Conservation (phyloP, 2,797 vertebrate species). For the Harpagifer antarcticus region DNA sequence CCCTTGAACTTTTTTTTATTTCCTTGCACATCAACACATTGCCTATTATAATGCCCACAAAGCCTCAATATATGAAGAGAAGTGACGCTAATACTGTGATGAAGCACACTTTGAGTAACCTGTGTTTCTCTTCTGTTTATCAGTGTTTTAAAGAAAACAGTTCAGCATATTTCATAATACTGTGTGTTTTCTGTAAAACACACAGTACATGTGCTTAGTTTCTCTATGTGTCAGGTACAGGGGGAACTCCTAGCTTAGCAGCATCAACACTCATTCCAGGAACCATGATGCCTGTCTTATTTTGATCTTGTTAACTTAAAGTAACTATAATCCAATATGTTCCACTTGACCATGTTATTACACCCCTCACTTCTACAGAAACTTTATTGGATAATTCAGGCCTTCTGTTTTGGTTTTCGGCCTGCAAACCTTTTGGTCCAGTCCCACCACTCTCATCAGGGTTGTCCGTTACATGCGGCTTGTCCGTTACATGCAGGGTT, state of each 20-base stretch:
- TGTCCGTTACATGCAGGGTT: too few relatives aligned
- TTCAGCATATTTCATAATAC: neutral
- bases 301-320: neutral
- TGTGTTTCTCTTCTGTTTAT: slow-evolving; percentile 20
- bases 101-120: slow-evolving; percentile 4
- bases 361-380: too few relatives aligned
- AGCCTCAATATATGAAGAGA: slow-evolving; percentile 51
- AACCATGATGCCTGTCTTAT: neutral
- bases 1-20: slow-evolving; percentile 6
- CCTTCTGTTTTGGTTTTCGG: neutral
- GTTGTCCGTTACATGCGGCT: neutral
- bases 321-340: neutral
- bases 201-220: neutral
- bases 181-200: slow-evolving; percentile 4
- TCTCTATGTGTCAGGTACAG: neutral
- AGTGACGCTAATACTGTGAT: slow-evolving; percentile 51
- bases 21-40: slow-evolving; percentile 22
- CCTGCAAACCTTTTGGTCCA: neutral
- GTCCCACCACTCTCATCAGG: too few relatives aligned
- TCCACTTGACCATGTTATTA: neutral
- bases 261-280: slow-evolving; percentile 25
- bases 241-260: neutral
- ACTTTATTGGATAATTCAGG: neutral
- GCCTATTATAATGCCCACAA: slow-evolving; percentile 46
- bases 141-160: slow-evolving; percentile 46